These are phyloP conservation scores for Craseonycteris thonglongyai DNA, from an alignment of 2,113 vertebrate genomes.

Conservation along the genomic window DNA sequence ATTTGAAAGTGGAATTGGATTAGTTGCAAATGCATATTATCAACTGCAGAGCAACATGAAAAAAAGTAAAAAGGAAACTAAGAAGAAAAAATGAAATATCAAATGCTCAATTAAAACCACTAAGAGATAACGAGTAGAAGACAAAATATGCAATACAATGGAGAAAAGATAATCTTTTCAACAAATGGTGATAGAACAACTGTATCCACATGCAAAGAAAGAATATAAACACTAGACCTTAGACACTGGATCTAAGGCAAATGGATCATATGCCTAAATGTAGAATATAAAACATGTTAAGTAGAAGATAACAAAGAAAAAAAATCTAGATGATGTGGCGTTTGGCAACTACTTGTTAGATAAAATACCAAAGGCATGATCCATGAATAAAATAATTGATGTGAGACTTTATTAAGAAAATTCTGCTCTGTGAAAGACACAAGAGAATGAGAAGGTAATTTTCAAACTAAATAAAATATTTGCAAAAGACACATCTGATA, in stretches of 20 bases:
- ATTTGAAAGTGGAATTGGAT: neutral
- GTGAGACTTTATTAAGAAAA: neutral
- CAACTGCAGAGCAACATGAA: neutral
- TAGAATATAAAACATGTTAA: neutral
- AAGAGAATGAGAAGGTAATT: neutral
- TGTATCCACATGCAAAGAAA: neutral
- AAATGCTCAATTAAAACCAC: neutral
- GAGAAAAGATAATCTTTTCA: neutral
- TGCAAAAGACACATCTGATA: neutral
- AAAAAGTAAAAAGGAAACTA: neutral
- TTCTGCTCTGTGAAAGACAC: neutral
- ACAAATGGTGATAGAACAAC: neutral
- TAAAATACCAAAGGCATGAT: neutral
- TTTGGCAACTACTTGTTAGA: neutral
- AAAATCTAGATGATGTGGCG: neutral
- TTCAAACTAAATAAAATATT: neutral
- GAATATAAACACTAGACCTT: neutral
- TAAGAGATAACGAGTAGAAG: neutral
- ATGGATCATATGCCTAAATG: neutral
- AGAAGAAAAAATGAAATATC: neutral
- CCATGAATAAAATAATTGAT: neutral
- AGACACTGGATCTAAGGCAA: neutral
- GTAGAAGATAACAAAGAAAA: neutral
- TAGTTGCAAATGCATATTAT: neutral
- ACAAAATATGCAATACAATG: neutral